Conservation (phyloP, 2,888 invertebrate genomes). For the Ischnus inquisitorius region DNA sequence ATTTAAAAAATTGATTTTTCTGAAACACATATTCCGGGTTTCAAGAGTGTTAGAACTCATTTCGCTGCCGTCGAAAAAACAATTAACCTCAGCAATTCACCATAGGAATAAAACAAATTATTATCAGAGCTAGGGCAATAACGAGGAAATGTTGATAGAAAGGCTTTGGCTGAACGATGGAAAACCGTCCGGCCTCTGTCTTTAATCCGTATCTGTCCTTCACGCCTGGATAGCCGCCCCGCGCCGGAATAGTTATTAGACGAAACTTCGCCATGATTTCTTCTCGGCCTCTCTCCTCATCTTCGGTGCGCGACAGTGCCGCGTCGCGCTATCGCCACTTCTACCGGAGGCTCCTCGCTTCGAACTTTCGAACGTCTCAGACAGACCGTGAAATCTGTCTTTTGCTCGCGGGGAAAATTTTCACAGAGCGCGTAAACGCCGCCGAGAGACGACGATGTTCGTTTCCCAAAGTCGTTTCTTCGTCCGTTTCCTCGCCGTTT, state of each 20-base stretch:
- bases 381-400: slow-evolving; percentile 83
- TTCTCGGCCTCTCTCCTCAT: slow-evolving; percentile 49
- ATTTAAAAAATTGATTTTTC: too few relatives aligned
- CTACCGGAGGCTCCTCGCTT: slow-evolving; percentile 65
- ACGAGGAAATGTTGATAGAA: not conserved
- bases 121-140: slow-evolving; percentile 6
- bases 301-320: slow-evolving; percentile 49
- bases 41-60: slow-evolving; percentile 14
- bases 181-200: slow-evolving; percentile 74
- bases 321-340: slow-evolving; percentile 48
- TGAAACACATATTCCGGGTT: too few relatives aligned
- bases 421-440: slow-evolving; percentile 68
- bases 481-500: slow-evolving; percentile 6
- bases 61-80: slow-evolving; percentile 20
- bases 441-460: slow-evolving; percentile 52
- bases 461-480: slow-evolving; percentile 55
- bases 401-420: slow-evolving; percentile 75
- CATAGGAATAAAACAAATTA: slow-evolving; percentile 6
- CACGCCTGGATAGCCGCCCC: slow-evolving; percentile 81
- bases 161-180: slow-evolving; percentile 54
- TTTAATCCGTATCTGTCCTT: slow-evolving; percentile 83
- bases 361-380: slow-evolving; percentile 82
- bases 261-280: slow-evolving; percentile 79
- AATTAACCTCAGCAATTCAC: not conserved
- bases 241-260: slow-evolving; percentile 81